A percentile compares a stretch with the other conserved stretches of the same genome.
These are phyloP conservation scores for Drosophila neotestacea DNA, from an alignment of 2,888 invertebrate genomes.

Conservation along the genomic window DNA sequence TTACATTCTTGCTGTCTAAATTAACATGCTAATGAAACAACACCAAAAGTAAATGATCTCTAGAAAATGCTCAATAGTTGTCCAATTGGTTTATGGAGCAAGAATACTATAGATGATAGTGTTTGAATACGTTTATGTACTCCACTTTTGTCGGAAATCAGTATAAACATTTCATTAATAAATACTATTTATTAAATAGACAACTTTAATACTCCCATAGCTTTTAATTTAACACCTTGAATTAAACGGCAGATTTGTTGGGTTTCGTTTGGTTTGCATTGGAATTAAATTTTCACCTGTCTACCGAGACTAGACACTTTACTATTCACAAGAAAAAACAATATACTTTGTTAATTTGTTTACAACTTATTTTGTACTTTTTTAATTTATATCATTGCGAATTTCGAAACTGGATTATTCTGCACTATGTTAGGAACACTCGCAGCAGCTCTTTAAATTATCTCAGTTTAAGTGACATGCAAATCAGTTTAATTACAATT, in stretches of 20 bases:
- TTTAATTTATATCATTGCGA: constrained; percentile 1
- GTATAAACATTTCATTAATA: no score
- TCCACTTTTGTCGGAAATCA: no score
- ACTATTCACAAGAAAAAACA: not conserved
- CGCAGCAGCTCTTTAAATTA: constrained; percentile 21
- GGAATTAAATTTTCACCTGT: not conserved
- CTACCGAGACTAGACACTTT: constrained; percentile 1
- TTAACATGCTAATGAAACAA: not conserved
- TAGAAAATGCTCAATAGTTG: not conserved
- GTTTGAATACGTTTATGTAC: no score
- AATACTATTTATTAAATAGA: no score
- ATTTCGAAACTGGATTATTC: not conserved
- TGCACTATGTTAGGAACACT: not conserved
- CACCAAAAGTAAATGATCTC: constrained; percentile 3
- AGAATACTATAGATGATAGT: no score
- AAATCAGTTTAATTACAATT: constrained; percentile 60
- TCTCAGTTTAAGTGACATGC: constrained; percentile 1
- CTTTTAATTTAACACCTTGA: not conserved
- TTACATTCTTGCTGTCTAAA: not conserved
- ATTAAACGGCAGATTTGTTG: not conserved
- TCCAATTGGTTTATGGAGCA: not conserved
- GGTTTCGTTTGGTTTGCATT: not conserved
- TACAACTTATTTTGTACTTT: constrained; percentile 1
- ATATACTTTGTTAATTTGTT: constrained; percentile 5
- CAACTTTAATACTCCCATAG: not conserved